Evolutionary conservation across 2,797 vertebrate genomes (phyloP).

Genomic region (Iguana delicatissima): DNA sequence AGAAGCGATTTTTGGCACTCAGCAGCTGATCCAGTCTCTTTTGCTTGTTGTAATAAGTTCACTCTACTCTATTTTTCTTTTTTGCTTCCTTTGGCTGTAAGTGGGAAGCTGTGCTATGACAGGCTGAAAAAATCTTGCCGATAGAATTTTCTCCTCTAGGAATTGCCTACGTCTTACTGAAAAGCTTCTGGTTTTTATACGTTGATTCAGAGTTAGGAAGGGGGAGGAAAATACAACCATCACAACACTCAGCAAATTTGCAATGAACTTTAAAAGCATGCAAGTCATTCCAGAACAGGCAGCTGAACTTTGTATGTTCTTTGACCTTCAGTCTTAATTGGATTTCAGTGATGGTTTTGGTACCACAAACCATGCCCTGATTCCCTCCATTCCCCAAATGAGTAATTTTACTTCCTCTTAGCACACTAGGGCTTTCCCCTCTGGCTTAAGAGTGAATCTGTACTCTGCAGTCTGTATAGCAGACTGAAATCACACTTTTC

Average conservation of each 20-base stretch:
- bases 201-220: constrained; percentile 59
- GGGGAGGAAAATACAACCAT: constrained; percentile 32
- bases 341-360: constrained; percentile 35
- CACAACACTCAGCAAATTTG: neutral
- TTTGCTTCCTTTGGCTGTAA: constrained; percentile 30
- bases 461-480: no score
- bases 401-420: constrained; percentile 8
- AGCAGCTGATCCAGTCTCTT: constrained; percentile 45
- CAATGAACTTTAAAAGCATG: constrained; percentile 53
- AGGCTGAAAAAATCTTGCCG: constrained; percentile 26
- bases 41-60: constrained; percentile 45
- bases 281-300: constrained; percentile 33
- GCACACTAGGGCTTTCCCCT: neutral
- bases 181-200: constrained; percentile 24
- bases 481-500: no score
- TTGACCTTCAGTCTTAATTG: constrained; percentile 37
- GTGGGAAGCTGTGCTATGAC: constrained; percentile 37
- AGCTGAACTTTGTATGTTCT: neutral
- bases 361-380: neutral
- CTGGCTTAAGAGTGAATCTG: neutral
- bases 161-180: constrained; percentile 61
- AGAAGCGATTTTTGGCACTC: constrained; percentile 60
- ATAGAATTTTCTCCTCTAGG: constrained; percentile 54
- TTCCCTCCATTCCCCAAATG: accelerated
- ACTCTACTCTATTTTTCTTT: constrained; percentile 42